Base-by-base conservation (phyloP, 2,113 vertebrate genomes). In the Meriones unguiculatus region DNA sequence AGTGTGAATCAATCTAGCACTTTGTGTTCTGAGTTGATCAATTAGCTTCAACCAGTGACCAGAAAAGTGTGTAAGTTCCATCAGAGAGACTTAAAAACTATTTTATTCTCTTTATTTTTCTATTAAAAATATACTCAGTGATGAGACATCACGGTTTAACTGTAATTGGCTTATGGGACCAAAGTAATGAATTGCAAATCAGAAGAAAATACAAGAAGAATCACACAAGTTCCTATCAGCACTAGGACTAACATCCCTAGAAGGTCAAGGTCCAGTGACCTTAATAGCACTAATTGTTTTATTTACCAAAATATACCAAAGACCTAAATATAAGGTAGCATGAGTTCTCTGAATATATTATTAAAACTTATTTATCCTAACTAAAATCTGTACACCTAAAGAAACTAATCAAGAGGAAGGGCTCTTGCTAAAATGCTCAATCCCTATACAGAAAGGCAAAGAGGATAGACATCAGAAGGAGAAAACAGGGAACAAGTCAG, bases 1-100 rank as follows among this genome's bases (percentile, higher is more conserved):
- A 59, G 57, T 38, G 59, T 54, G 24, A 38, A 92, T 89, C 35
- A 84, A 69, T 7, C 0, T n/a, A 82, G 4, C 13, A 76, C 57
- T 95, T 89, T 25, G 13, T 90, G n/a, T 78, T 90, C 89, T 96
- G 72, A 28, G 81, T 69, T 70, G 72, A 82, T 92, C 65, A 82
- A 78, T 22, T 88, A 46, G 20, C 38, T 92, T 92, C 86, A 25
- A 84, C 28, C 13, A 90, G 24, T 87, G 73, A 84, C 92, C 87
- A 85, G 64, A 94, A 95, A 92, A 32, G 59, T 80, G 82, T 90
- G 70, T 64, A 64, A 78, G 14, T 82, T 57, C 5, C 2, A 92
- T 78, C 4, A 46, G 87, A 90, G 5, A 6, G 95, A 90, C 87
- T 73, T 84, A 41, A 72, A 91, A 85, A 87, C 11, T 4, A 41